These are phyloP conservation scores for Copidosoma floridanum DNA, from an alignment of 1,140 invertebrate genomes.

Conservation along the genomic window DNA sequence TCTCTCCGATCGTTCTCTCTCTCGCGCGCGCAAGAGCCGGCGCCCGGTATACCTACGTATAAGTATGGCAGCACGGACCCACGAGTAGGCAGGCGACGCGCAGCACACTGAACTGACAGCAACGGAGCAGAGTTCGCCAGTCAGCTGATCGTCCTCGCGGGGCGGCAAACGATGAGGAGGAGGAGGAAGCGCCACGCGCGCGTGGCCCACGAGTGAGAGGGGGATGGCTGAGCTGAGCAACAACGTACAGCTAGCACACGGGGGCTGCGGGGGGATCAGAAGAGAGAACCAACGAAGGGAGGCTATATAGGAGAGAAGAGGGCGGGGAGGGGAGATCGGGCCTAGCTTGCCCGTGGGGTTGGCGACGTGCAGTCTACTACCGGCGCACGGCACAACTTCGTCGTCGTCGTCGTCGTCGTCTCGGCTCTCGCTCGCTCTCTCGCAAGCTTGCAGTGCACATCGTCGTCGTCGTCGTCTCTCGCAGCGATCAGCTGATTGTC, in stretches of 20 bases:
- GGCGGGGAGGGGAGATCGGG: conserved; percentile 16
- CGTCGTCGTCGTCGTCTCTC: conserved; percentile 3
- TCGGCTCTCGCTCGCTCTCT: no score
- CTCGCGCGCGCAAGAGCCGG: conserved; percentile 27
- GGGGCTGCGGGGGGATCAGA: conserved; percentile 19
- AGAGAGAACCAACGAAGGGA: no score
- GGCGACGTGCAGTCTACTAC: conserved; percentile 46
- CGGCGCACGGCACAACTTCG: conserved; percentile 28
- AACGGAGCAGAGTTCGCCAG: no score
- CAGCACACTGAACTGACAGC: conserved; percentile 42
- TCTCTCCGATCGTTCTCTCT: no score
- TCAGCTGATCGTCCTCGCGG: background rate
- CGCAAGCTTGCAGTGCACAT: no score
- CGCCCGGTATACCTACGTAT: conserved; percentile 4
- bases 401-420: conserved; percentile 25
- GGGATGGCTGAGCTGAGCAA: background rate
- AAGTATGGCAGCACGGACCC: conserved; percentile 9
- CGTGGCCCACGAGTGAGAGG: no score
- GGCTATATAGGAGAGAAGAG: no score
- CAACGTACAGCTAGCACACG: no score
- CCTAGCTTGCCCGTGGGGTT: conserved; percentile 18
- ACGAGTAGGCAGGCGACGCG: conserved; percentile 36
- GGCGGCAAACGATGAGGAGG: conserved; percentile 1
- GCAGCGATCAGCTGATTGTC: conserved; percentile 47
- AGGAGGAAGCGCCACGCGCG: background rate